Conservation (phyloP, 2,113 vertebrate species). For the Morphnarchus princeps region DNA sequence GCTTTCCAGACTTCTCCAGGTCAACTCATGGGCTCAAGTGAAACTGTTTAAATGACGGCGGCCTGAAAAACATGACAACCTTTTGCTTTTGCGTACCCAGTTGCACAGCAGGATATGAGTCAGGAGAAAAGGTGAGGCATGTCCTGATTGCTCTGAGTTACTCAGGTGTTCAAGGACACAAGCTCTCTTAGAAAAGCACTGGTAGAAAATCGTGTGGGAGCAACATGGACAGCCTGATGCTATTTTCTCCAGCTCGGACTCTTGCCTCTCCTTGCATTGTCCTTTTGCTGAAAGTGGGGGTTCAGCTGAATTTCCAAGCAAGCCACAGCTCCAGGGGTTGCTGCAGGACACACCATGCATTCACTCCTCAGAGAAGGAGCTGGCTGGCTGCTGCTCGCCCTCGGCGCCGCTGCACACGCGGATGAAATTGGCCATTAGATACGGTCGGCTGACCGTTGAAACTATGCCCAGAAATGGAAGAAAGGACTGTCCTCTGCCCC, state of each 20-base stretch:
- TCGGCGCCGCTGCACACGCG: accelerated
- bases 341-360: neutral
- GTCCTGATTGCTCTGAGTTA: neutral
- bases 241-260: neutral
- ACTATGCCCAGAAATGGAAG: neutral
- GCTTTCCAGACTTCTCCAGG: neutral
- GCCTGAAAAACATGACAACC: neutral
- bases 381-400: accelerated
- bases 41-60: neutral
- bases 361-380: accelerated
- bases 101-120: neutral
- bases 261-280: neutral
- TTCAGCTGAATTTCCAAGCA: neutral
- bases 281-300: neutral
- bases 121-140: neutral
- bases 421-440: neutral
- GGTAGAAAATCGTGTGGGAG: neutral
- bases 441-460: accelerated
- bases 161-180: neutral
- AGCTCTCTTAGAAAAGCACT: neutral
- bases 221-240: neutral
- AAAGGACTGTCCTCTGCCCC: neutral
- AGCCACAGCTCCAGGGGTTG: neutral
- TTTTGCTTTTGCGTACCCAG: neutral
- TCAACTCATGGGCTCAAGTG: accelerated